Evolutionary conservation across 2,113 vertebrate genomes (phyloP), one percentile per base, ranked within the genome.

Genomic region (Piprites chloris): DNA sequence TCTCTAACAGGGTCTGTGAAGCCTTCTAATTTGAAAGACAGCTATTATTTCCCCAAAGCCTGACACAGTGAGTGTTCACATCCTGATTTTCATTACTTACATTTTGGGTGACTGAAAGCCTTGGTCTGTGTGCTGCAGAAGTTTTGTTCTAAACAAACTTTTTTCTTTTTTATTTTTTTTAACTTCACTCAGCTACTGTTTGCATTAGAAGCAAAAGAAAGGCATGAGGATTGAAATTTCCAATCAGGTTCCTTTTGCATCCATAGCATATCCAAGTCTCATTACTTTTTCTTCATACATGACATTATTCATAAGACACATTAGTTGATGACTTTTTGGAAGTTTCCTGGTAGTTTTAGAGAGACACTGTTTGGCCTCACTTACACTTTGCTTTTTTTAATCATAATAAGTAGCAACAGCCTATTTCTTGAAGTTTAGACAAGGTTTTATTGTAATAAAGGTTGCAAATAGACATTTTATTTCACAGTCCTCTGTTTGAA

Each of bases 41-140:
- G 55, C 37, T 81, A 66, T 94, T 96, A 93, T 96, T 92, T 96
- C 75, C 87, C 39, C 66, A 87, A 89, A 96, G 68, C 66, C 72
- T 79, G 90, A 35, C 89, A 55, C 92, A 78, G 33, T 46, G 82
- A 94, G 72, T 49, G 41, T 81, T 95, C 94, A 74, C 12, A 66
- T 96, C 62, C 59, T 87, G 73, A 61, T 95, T 95, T 88, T 95
- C 96, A 91, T 96, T 95, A 86, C 89, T 97, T 96, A 91, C 55
- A 71, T 94, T 97, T 97, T 95, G 21, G 8, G 87, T 69, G 52
- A 92, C 65, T 94, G 80, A 91, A 93, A 97, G 63, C 76, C 41
- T 95, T 75, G 15, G 63, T 87, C 80, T 86, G 37, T 47, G 49
- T 75, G 59, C 72, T 96, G 67, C 27, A 65, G 42, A 96, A 73